A percentile compares a stretch with the other conserved stretches of the same genome.
Conservation (phyloP, 2,797 vertebrate species). For the Helicolenus hilgendorfi region DNA sequence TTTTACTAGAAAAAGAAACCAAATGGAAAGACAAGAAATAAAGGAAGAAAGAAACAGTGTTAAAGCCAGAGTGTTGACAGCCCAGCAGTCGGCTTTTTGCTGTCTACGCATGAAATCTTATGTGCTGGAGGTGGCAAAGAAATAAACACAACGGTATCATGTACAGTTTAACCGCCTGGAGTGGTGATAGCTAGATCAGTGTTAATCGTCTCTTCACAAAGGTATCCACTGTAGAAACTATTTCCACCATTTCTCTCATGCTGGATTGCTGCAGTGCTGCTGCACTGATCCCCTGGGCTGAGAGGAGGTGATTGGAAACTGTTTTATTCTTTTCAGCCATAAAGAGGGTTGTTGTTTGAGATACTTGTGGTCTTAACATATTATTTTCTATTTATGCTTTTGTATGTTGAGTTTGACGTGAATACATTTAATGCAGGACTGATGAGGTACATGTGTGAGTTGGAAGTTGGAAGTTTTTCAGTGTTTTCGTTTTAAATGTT, state of each 20-base stretch:
- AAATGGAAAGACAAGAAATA: constrained; percentile 76
- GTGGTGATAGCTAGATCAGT: constrained; percentile 18
- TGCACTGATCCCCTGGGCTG: constrained; percentile 15
- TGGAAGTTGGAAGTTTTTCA: neutral
- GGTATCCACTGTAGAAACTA: constrained; percentile 17
- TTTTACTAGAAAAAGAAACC: constrained; percentile 89
- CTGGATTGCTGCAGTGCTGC: constrained; percentile 32
- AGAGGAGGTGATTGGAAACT: constrained; percentile 26
- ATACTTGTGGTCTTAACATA: neutral
- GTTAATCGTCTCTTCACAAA: constrained; percentile 16
- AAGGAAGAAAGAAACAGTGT: constrained; percentile 64
- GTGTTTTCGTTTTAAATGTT: neutral
- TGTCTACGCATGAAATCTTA: constrained; percentile 38
- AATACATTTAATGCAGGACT: constrained; percentile 13
- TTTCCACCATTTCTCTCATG: constrained; percentile 25
- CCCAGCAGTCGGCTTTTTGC: constrained; percentile 47
- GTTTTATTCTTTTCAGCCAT: constrained; percentile 1
- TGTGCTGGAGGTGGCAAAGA: constrained; percentile 50
- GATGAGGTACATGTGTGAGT: constrained; percentile 4
- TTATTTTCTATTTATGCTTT: neutral
- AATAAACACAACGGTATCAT: constrained; percentile 44
- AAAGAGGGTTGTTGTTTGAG: neutral
- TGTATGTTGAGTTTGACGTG: neutral
- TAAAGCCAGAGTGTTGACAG: constrained; percentile 75
- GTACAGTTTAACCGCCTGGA: constrained; percentile 40